These are phyloP conservation scores for Columba janthina DNA, from an alignment of 2,113 vertebrate genomes.

Conservation along the genomic window DNA sequence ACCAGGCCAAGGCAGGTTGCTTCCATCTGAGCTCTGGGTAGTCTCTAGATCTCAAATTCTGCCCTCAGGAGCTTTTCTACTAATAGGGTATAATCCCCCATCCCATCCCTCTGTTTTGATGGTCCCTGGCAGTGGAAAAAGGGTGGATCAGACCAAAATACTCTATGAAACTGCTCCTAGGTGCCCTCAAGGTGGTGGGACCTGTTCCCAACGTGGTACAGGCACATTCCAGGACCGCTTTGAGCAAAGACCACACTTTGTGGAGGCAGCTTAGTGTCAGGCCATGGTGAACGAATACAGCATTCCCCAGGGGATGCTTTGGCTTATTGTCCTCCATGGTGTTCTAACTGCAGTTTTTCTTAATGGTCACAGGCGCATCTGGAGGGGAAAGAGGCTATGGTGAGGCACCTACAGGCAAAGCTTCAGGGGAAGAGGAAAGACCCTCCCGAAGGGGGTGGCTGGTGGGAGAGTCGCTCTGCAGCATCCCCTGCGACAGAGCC, in stretches of 20 bases:
- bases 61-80: background rate
- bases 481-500: background rate
- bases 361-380: background rate
- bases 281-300: background rate
- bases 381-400: background rate
- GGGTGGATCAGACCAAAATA: background rate
- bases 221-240: background rate
- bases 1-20: background rate
- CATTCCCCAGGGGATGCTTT: background rate
- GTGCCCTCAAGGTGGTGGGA: background rate
- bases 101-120: background rate
- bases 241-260: background rate
- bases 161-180: background rate
- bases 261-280: background rate
- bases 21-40: background rate
- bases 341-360: background rate
- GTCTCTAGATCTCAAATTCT: background rate
- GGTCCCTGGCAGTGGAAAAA: background rate
- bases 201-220: background rate
- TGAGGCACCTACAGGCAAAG: slow-evolving; percentile 34
- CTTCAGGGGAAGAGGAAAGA: slow-evolving; percentile 7
- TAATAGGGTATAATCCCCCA: background rate
- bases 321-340: background rate
- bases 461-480: background rate
- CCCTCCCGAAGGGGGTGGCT: accelerated